Conservation (phyloP, 2,888 invertebrate species). For the Drosophila barbarae region DNA sequence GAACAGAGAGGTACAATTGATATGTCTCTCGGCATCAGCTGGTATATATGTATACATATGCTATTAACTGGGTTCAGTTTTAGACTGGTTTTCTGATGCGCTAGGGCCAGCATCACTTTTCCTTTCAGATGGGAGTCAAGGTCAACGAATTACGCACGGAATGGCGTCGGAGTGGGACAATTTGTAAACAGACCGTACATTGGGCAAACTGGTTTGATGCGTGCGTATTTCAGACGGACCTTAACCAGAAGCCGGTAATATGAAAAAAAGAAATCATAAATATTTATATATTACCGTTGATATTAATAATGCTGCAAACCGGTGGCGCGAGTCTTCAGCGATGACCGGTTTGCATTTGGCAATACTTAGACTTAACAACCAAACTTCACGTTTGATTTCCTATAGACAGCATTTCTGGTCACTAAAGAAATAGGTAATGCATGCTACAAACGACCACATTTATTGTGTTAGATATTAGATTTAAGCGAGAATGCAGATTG, state of each 20-base stretch:
- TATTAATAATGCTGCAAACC: conserved; percentile 47
- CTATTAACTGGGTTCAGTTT: not conserved
- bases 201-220: conserved; percentile 28
- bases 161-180: conserved; percentile 1
- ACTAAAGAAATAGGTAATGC: not conserved
- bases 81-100: conserved; percentile 53
- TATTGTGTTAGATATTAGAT: not conserved
- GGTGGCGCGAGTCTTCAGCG: conserved; percentile 36
- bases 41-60: not conserved
- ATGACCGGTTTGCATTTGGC: conserved; percentile 58
- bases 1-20: not conserved
- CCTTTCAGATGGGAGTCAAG: conserved; percentile 71
- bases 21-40: not conserved
- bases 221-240: conserved; percentile 3
- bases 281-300: conserved; percentile 55
- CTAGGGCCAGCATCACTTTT: conserved; percentile 59
- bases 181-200: conserved; percentile 6
- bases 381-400: not conserved
- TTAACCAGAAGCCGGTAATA: conserved; percentile 14
- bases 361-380: conserved; percentile 16
- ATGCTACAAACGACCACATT: not conserved
- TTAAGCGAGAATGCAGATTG: not conserved
- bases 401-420: not conserved
- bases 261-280: conserved; percentile 63
- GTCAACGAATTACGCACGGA: conserved; percentile 46